Conservation (phyloP, 2,797 vertebrate species). For the Linurgus olivaceus region DNA sequence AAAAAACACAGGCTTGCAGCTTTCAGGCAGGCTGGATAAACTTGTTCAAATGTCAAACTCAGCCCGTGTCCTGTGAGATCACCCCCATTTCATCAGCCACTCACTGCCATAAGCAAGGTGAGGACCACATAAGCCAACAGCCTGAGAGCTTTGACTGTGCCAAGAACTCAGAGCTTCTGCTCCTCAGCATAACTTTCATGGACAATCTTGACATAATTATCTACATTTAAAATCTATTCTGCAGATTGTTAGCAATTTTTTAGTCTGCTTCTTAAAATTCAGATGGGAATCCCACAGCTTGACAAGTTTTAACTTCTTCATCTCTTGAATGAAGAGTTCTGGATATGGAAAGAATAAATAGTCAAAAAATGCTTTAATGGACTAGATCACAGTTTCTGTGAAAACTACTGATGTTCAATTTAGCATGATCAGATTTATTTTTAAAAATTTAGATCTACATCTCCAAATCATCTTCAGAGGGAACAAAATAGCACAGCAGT, state of each 20-base stretch:
- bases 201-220: neutral
- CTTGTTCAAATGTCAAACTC: neutral
- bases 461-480: constrained; percentile 60
- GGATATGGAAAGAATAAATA: neutral
- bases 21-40: neutral
- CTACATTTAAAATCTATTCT: neutral
- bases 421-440: constrained; percentile 47
- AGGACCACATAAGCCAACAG: accelerated
- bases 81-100: neutral
- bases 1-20: neutral
- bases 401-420: constrained; percentile 38
- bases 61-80: accelerated
- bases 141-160: accelerated
- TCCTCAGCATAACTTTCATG: neutral
- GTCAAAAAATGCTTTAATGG: neutral
- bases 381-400: neutral
- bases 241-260: neutral
- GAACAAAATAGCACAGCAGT: constrained; percentile 24
- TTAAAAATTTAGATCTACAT: constrained; percentile 62
- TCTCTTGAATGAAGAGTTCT: neutral
- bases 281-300: neutral
- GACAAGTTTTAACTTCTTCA: neutral
- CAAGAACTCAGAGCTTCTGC: neutral
- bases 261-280: neutral
- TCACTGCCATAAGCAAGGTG: accelerated